phyloP scores from a whole-genome alignment of 2,888 invertebrate genomes.

The Glyphotaelius pellucidus region DNA sequence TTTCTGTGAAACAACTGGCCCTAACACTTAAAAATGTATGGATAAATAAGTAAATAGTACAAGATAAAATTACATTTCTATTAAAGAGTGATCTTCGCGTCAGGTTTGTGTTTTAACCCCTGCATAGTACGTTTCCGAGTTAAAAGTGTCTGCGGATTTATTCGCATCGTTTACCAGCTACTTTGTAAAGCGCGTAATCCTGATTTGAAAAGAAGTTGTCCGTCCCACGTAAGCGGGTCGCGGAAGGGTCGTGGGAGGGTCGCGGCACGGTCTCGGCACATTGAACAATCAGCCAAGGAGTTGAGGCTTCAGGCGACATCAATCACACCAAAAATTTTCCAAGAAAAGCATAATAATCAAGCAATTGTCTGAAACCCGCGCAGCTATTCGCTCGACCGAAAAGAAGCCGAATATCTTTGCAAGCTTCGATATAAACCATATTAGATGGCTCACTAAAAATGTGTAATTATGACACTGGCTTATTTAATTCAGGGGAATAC shows the following conservation, averaged over 20 bases:
- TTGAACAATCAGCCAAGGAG: background rate
- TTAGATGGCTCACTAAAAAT: background rate
- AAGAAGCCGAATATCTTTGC: background rate
- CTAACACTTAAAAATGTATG: too few species aligned
- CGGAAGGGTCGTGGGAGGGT: background rate
- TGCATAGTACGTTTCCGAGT: background rate
- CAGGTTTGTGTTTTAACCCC: background rate
- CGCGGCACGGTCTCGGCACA: background rate
- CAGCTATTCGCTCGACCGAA: background rate
- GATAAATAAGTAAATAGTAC: too few species aligned
- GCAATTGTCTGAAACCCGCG: background rate
- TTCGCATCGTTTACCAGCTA: background rate
- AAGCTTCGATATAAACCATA: background rate
- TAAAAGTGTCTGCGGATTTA: background rate
- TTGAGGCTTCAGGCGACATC: background rate
- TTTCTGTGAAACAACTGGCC: too few species aligned
- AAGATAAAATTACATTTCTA: background rate
- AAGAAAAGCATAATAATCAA: background rate
- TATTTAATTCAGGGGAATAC: too few species aligned
- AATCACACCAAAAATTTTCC: background rate
- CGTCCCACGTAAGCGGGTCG: background rate
- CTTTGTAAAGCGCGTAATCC: conserved; percentile 2
- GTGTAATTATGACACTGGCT: too few species aligned
- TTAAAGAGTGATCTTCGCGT: background rate
- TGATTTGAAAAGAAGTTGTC: background rate